Evolutionary conservation across 1,140 invertebrate genomes (phyloP), one percentile per base, ranked within the genome.

Genomic region (Venturia canescens): DNA sequence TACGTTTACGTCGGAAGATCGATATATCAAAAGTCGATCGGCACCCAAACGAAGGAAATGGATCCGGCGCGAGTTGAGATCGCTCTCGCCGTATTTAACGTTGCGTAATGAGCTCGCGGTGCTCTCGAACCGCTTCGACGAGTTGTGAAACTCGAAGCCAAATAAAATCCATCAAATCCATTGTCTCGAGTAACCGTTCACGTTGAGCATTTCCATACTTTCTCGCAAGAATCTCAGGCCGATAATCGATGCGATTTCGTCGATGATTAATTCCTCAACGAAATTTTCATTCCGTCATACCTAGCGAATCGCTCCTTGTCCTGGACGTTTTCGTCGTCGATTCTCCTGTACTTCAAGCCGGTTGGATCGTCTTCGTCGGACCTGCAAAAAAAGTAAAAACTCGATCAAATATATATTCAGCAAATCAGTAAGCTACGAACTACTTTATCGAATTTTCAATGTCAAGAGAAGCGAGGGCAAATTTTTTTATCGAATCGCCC

Each of bases 241-340:
- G 27, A 63, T 63, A 63, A 66, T 21, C 21, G n/a, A 66, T 66
- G 23, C 29, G 31, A 69, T 70, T 38, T 77, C 21, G 67, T 48
- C 27, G 48, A 79, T 82, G 7, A 34, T 34, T 34, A 34, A 34
- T 7, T 34, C 7, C 3, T 34, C 7, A 3, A 34, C 7, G 31
- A 34, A 34, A 34, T 34, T 3, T 34, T 34, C 7, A 3, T 34
- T 34, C 7, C 7, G 31, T 3, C 88, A 91, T 90, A 97, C 97
- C 96, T 97, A 83, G 97, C 97, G 94, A 98, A 98, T 87, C 97
- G 94, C 91, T 99, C 98, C 92, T 98, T 98, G 91, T 98, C 98
- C 94, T 97, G 97, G 92, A 97, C 95, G 91, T 95, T 97, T 86
- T 98, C 97, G 92, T 98, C 97, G 90, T 98, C 97, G 95, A 97